Evolutionary conservation across 64 coral and sea anemone genomes (phyloP), one percentile per base, ranked within the genome.

Genomic region (Stylophora pistillata): DNA sequence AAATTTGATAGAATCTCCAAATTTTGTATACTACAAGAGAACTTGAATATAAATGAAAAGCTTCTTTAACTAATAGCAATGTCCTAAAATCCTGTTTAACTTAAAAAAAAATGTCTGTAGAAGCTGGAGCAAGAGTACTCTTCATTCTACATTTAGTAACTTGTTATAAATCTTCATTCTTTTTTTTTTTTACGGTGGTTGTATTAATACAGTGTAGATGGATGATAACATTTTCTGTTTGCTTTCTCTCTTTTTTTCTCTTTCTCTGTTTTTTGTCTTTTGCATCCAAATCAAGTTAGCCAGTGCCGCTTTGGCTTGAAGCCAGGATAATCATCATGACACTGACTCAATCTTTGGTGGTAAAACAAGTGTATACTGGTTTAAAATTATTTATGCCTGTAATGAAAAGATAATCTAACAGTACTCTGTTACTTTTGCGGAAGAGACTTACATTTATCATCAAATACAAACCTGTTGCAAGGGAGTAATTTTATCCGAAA

Each of bases 251-350:
- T 96, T 92, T 94, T 95, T 95, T 87, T 97, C 95, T 97, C 91
- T 97, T 97, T 96, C 92, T 88, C 87, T 89, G 84, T 97, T 94
- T 96, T 92, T 94, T 95, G 87, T 95, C 90, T 92, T 87, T 84
- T 84, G 61, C 80, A 64, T 84, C 62, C 80, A 84, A 84, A 84
- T 30, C 80, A 84, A 84, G 80, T 84, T 84, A 84, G 80, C 69
- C 64, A 60, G 60, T 84, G 80, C 80, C 18, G 80, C 60, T 84
- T 69, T 84, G 80, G 80, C 80, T 84, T 53, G 80, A 84, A 69
- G 80, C 80, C 78, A 70, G 80, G 80, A 84, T 84, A 84, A 53
- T 25, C 80, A 53, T 69, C 78, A 47, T 82, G 78, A 81, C 78
- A 81, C 61, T 81, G 79, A 84, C 80, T 84, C 58, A 11, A 84